A percentile compares a stretch with the other conserved stretches of the same genome.
phyloP scores from a whole-genome alignment of 2,797 vertebrate genomes.

The Dipus sagitta region DNA sequence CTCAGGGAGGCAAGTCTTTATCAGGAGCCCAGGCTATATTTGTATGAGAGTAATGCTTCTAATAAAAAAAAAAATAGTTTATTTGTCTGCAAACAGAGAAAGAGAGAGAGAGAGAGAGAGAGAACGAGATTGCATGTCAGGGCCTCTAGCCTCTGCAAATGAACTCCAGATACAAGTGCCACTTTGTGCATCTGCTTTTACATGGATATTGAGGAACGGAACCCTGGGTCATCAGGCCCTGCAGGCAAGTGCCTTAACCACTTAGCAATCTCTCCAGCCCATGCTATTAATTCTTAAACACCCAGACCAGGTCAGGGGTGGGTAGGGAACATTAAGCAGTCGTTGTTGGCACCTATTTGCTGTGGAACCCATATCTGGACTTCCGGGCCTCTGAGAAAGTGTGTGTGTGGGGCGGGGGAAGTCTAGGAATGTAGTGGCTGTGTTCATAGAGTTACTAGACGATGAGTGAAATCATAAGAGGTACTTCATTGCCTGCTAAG shows the following conservation, averaged over 20 bases:
- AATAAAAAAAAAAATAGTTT: not conserved
- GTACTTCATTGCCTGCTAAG: too few relatives aligned
- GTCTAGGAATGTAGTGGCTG: not conserved
- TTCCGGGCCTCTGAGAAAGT: not conserved
- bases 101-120: too few relatives aligned
- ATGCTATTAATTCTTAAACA: not conserved
- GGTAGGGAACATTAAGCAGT: not conserved
- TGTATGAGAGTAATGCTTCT: not conserved
- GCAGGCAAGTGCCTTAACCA: too few relatives aligned
- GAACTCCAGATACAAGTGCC: too few relatives aligned
- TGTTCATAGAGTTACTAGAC: not conserved
- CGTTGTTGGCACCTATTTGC: not conserved
- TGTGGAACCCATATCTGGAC: not conserved
- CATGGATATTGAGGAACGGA: too few relatives aligned
- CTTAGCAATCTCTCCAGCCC: too few relatives aligned
- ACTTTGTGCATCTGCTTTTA: too few relatives aligned
- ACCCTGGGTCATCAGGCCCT: too few relatives aligned
- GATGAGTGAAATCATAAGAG: not conserved
- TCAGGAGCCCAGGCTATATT: not conserved
- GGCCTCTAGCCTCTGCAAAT: too few relatives aligned
- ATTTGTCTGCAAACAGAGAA: too few relatives aligned
- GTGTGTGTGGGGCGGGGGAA: not conserved
- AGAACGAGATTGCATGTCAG: too few relatives aligned
- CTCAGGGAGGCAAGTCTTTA: not conserved
- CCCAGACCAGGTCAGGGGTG: not conserved